Percentiles rank a stretch among this genome's conserved stretches.
phyloP scores from a whole-genome alignment of 1,140 invertebrate genomes.

The Onthophagus taurus region DNA sequence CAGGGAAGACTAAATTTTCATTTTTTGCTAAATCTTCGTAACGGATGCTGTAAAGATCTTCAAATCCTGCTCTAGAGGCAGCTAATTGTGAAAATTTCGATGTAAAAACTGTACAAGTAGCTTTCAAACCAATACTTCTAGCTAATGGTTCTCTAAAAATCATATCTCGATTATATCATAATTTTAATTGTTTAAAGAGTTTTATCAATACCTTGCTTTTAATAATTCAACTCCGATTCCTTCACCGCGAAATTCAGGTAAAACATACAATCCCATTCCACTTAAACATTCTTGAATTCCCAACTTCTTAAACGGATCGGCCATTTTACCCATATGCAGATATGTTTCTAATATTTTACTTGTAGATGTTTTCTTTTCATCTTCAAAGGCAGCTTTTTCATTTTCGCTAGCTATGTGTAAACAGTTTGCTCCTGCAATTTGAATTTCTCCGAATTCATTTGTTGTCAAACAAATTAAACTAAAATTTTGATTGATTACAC shows the following conservation, averaged over 20 bases:
- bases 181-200: too few relatives aligned
- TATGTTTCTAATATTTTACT: too few relatives aligned
- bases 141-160: slow-evolving; percentile 14
- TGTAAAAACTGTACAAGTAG: slow-evolving; percentile 17
- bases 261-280: slow-evolving; percentile 10
- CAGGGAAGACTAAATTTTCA: slow-evolving; percentile 37
- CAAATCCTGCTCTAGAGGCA: slow-evolving; percentile 16
- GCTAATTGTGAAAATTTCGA: slow-evolving; percentile 14
- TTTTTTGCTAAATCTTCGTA: slow-evolving; percentile 12
- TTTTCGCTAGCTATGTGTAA: too few relatives aligned
- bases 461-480: too few relatives aligned
- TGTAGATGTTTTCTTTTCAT: too few relatives aligned
- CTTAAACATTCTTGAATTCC: slow-evolving; percentile 4
- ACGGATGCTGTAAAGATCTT: slow-evolving; percentile 8
- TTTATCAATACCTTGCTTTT: slow-evolving; percentile 12
- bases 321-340: too few relatives aligned
- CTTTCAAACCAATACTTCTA: slow-evolving; percentile 16
- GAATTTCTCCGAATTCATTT: too few relatives aligned
- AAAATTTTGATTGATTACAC: too few relatives aligned
- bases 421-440: too few relatives aligned
- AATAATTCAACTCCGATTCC: slow-evolving; percentile 9
- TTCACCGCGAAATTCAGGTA: slow-evolving; percentile 12
- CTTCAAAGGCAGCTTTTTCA: too few relatives aligned
- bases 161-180: too few relatives aligned
- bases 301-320: slow-evolving; percentile 2